Conservation (phyloP, 2,113 vertebrate species). For the Phycodurus eques region DNA sequence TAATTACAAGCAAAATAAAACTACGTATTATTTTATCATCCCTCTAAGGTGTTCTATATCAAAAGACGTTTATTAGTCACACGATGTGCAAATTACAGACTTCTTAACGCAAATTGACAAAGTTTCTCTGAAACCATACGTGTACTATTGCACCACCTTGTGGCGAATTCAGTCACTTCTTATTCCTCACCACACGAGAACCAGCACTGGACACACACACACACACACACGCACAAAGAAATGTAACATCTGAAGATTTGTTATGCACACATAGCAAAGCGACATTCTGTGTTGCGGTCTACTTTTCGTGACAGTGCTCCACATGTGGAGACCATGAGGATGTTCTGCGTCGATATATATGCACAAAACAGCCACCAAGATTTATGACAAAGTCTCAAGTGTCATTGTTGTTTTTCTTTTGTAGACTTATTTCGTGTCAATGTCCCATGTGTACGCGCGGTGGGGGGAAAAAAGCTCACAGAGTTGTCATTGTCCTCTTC, state of each 20-base stretch:
- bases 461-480: slow-evolving; percentile 20
- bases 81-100: slow-evolving; percentile 35
- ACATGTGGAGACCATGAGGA: slow-evolving; percentile 16
- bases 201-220: background rate
- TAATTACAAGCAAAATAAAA: background rate
- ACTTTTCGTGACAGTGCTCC: slow-evolving; percentile 30
- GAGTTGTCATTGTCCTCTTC: slow-evolving; percentile 29
- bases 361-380: slow-evolving; percentile 29
- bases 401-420: background rate
- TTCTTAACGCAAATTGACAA: slow-evolving; percentile 2
- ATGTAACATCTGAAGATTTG: slow-evolving; percentile 24
- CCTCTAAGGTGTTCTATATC: background rate
- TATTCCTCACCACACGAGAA: background rate
- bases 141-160: slow-evolving; percentile 10
- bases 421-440: background rate
- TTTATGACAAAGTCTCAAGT: background rate
- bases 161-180: slow-evolving; percentile 3
- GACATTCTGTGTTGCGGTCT: slow-evolving; percentile 19
- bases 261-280: slow-evolving; percentile 28
- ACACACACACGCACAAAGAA: slow-evolving; percentile 1
- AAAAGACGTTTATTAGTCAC: slow-evolving; percentile 36
- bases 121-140: background rate
- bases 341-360: slow-evolving; percentile 5
- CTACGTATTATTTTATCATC: background rate
- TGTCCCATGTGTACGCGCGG: slow-evolving; percentile 16